Base-by-base conservation (phyloP, 1,140 invertebrate species). In the Sitodiplosis mosellana region DNA sequence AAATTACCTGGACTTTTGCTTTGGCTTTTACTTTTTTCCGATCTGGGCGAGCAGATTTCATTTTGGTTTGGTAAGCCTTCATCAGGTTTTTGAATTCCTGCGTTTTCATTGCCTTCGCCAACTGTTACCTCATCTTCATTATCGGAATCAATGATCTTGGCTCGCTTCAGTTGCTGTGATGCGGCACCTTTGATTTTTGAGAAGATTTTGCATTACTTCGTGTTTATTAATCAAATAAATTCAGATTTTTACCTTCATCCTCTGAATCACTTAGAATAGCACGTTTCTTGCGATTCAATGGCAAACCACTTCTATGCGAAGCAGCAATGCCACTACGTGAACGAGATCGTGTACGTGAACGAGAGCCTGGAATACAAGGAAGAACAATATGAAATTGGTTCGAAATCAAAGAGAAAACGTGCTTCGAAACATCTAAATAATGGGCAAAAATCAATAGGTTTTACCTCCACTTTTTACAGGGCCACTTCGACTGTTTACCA, bases 221-320 rank as follows among this genome's bases (percentile, higher is more conserved):
- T n/a, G n/a, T n/a, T n/a, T n/a, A 36, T 45, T 59, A 51, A 37
- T n/a, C 15, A 48, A 45, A 15, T 48, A 45, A 33, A 33, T 44
- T 47, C 45, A 37, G 14, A 15, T 44, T 18, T 14, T 41, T 41
- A 41, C 57, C 63, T 50, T 71, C 68, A 54, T 70, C 70, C 49
- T 77, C 73, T 0, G 73, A 75, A 50, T 77, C 74, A 1, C 72
- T 75, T 18, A 72, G 53, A 40, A 67, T 51, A 52, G 60, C 56
- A 46, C 69, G 60, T 56, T 71, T 73, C 40, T 52, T 60, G 49
- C 51, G 54, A 40, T 43, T 50, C 20, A 51, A 50, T 4, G 53
- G 56, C 2, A 53, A 56, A 8, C 47, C 33, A 27, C 51, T 51
- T 33, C 51, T 45, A 41, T 45, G 48, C 15, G 47, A 22, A 21